Percentiles rank a stretch among this genome's conserved stretches.
Conservation (phyloP, 2,797 vertebrate genomes). For the Gallinago stenura region DNA sequence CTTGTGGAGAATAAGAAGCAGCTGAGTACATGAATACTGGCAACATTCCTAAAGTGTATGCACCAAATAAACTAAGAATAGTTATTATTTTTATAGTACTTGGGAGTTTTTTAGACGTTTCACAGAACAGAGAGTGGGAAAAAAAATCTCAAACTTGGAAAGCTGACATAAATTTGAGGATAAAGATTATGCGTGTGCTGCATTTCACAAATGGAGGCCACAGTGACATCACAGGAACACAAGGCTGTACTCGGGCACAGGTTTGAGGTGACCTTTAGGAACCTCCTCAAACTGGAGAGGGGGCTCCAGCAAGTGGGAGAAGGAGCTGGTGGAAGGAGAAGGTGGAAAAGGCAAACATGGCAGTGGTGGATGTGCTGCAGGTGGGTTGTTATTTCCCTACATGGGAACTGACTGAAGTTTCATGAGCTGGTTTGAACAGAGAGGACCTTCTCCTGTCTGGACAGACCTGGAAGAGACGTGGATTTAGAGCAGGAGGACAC, state of each 20-base stretch:
- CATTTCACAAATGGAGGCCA: not conserved
- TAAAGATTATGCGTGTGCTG: not conserved
- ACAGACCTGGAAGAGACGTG: not conserved
- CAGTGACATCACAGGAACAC: rapidly evolving
- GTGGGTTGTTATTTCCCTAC: not conserved
- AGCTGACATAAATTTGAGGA: not conserved
- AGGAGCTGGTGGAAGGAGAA: not conserved
- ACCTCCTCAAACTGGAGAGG: not conserved
- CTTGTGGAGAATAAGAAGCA: not conserved
- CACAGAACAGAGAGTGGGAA: not conserved
- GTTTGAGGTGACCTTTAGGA: not conserved
- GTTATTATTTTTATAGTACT: not conserved
- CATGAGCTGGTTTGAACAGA: not conserved
- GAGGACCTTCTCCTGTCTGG: not conserved
- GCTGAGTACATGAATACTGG: not conserved
- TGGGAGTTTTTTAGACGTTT: not conserved
- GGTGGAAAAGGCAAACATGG: not conserved
- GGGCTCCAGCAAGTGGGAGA: not conserved
- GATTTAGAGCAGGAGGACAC: not conserved
- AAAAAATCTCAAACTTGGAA: not conserved
- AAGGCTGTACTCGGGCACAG: rapidly evolving
- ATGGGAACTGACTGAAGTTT: not conserved
- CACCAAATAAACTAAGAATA: not conserved
- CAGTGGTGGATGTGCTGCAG: not conserved
- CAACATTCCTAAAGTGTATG: not conserved